Evolutionary conservation across 2,113 vertebrate genomes (phyloP).

Genomic region (Marmota monax): DNA sequence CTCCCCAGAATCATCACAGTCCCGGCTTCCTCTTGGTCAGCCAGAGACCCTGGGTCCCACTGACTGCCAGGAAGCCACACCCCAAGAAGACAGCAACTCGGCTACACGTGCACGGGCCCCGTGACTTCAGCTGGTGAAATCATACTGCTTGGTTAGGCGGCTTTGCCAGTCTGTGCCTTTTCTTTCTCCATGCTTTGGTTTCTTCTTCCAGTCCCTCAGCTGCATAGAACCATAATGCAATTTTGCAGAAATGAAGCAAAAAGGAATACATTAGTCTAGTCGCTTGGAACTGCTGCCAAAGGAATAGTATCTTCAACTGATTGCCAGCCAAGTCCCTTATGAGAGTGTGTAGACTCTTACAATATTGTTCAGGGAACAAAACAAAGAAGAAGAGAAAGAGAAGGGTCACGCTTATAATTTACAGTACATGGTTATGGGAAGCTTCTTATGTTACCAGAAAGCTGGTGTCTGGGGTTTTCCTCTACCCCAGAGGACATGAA

Average conservation of each 20-base stretch:
- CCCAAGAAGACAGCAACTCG: background rate
- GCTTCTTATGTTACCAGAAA: conserved; percentile 83
- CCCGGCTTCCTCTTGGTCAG: conserved; percentile 35
- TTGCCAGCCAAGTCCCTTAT: conserved; percentile 85
- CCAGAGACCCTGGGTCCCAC: conserved; percentile 23
- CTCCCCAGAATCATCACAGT: background rate
- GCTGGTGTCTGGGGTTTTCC: conserved; percentile 81
- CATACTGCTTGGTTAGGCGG: conserved; percentile 40
- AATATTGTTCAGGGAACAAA: conserved; percentile 82
- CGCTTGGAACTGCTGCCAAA: conserved; percentile 82
- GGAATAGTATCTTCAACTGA: conserved; percentile 84
- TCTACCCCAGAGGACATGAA: conserved; percentile 74
- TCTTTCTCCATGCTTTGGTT: conserved; percentile 70
- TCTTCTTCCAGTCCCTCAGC: conserved; percentile 76
- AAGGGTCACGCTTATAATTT: conserved; percentile 79
- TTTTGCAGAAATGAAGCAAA: conserved; percentile 86
- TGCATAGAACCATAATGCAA: conserved; percentile 79
- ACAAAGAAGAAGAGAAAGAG: conserved; percentile 84
- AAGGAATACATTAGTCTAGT: conserved; percentile 84
- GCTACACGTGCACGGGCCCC: background rate
- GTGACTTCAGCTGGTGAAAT: conserved; percentile 66
- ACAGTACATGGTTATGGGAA: conserved; percentile 83
- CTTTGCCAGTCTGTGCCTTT: conserved; percentile 65
- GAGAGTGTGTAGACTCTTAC: conserved; percentile 77
- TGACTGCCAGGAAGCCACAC: conserved; percentile 43